A percentile compares a stretch with the other conserved stretches of the same genome.
Conservation (phyloP, 2,797 vertebrate genomes). For the Sebastolobus altivelis region DNA sequence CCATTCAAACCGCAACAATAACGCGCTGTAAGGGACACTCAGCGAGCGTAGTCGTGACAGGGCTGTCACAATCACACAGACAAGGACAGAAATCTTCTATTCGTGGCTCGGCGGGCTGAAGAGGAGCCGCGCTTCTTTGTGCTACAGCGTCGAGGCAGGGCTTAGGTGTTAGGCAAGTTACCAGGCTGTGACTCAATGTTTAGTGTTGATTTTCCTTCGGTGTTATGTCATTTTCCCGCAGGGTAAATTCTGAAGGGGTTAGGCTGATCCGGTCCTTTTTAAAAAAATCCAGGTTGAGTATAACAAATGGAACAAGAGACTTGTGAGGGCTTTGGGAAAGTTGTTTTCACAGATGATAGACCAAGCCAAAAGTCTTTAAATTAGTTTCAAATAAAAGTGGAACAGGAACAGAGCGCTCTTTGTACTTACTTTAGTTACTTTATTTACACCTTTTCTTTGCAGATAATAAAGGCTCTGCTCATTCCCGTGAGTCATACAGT, state of each 20-base stretch:
- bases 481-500: neutral
- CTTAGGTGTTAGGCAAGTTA: conserved; percentile 73
- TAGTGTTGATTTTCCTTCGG: conserved; percentile 67
- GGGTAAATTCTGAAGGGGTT: conserved; percentile 68
- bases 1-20: conserved; percentile 53
- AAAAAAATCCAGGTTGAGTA: conserved; percentile 48
- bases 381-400: conserved; percentile 17
- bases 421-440: neutral
- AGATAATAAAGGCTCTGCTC: neutral
- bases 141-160: conserved; percentile 59
- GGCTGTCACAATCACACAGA: conserved; percentile 39
- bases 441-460: neutral
- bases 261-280: conserved; percentile 60
- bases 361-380: conserved; percentile 17
- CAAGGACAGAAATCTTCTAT: conserved; percentile 54
- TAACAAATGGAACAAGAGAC: conserved; percentile 43
- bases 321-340: conserved; percentile 50
- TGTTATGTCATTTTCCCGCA: conserved; percentile 70
- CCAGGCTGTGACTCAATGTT: conserved; percentile 79
- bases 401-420: neutral
- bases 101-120: conserved; percentile 52
- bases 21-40: conserved; percentile 27
- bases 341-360: conserved; percentile 48
- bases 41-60: conserved; percentile 62
- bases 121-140: conserved; percentile 68